A percentile compares a stretch with the other conserved stretches of the same genome.
Conservation (phyloP, 2,888 invertebrate genomes). For the Anodontia alba region DNA sequence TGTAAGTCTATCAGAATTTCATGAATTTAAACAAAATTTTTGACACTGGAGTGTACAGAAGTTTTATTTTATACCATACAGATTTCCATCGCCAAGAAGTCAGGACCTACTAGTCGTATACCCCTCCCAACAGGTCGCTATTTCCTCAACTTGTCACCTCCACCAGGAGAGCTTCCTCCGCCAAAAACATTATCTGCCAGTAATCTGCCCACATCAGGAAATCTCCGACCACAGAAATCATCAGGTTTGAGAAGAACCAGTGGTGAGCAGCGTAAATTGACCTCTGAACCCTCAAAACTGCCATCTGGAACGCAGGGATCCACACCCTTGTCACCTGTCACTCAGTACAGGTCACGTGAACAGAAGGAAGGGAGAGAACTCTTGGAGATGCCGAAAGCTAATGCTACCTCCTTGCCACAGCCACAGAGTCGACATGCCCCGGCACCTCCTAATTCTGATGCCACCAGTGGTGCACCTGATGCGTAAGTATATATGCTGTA, state of each 20-base stretch:
- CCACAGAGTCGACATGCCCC: not conserved
- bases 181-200: conserved; percentile 39
- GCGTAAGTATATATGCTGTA: not conserved
- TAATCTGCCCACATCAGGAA: conserved; percentile 35
- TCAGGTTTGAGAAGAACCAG: conserved; percentile 33
- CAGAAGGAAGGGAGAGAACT: conserved; percentile 43
- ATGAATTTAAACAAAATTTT: too few species aligned
- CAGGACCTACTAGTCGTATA: conserved; percentile 71
- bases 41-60: too few species aligned
- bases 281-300: not conserved
- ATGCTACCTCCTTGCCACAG: conserved; percentile 40
- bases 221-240: conserved; percentile 50
- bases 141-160: conserved; percentile 65
- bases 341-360: conserved; percentile 31
- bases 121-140: conserved; percentile 74
- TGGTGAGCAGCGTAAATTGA: not conserved
- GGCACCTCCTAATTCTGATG: conserved; percentile 4
- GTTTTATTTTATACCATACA: too few species aligned
- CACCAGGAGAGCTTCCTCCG: conserved; percentile 35
- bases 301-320: not conserved
- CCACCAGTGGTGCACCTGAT: not conserved
- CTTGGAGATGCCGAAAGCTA: conserved; percentile 52
- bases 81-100: conserved; percentile 66
- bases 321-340: conserved; percentile 32
- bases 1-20: too few species aligned